Base-by-base conservation (phyloP, 2,888 invertebrate genomes). In the Esperia sulphurella region DNA sequence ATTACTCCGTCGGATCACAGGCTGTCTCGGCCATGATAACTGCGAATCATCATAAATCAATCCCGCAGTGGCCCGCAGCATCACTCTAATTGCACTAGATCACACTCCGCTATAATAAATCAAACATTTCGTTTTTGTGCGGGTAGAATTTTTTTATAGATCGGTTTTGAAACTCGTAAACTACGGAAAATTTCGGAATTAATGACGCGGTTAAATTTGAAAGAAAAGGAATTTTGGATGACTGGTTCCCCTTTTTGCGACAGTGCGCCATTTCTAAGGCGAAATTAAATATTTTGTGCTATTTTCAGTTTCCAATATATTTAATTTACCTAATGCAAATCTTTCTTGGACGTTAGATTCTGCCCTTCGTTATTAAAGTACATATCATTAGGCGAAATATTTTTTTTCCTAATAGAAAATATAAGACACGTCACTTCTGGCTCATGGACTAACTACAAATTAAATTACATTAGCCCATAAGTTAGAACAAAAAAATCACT, bases 11-110 rank as follows among this genome's bases (percentile, higher is more conserved):
- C 65, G 77, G 80, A 83, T 82, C 83, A 74, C 77, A 74, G 70
- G 59, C 75, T 70, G 75, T 71, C 67, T 62, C 69, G 59, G 54
- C 64, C 72, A 79, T 76, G 83, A 85, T 86, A 79, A 81, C 79
- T 71, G 59, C 68, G 79, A 85, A 88, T 86, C 81, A 84, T 71
- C 81, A 77, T 89, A 89, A 88, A 88, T 89, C 89, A 86, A 65
- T 69, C 85, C 83, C 80, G 76, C 82, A 80, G 71, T 70, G 68
- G 72, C 84, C 83, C 84, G 85, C 86, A 85, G 76, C 69, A 72
- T 66, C 60, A 59, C 59, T 72, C 75, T 87, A 87, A 89, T 88
- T 88, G 83, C 64, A 67, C 76, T 79, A 79, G 78, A 82, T 81
- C 71, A 72, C 68, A 68, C 62, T 54, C 63, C 55, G 58, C 55